phyloP scores from a whole-genome alignment of 2,888 invertebrate genomes.

The Tubulanus polymorphus region DNA sequence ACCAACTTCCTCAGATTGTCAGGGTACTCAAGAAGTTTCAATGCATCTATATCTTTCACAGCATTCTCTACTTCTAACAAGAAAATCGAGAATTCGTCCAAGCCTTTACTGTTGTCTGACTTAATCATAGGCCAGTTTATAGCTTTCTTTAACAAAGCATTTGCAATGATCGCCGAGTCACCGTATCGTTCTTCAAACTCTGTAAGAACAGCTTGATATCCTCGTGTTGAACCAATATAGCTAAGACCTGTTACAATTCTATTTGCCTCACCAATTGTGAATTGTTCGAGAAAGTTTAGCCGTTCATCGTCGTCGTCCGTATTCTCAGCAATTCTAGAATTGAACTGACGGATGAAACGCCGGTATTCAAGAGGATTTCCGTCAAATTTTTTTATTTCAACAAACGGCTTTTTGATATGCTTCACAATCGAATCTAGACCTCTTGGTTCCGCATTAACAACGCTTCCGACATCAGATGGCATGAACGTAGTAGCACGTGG shows the following conservation, averaged over 20 bases:
- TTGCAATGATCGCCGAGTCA: background rate
- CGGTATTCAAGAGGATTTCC: constrained; percentile 16
- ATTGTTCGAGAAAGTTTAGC: constrained; percentile 10
- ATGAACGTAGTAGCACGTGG: too few relatives aligned
- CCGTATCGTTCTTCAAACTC: constrained; percentile 5
- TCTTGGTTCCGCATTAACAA: too few relatives aligned
- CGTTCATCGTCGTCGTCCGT: constrained; percentile 6
- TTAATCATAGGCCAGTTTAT: constrained; percentile 3
- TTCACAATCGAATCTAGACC: too few relatives aligned
- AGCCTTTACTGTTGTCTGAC: constrained; percentile 9
- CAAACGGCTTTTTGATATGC: constrained; percentile 11
- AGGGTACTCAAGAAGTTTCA: constrained; percentile 7
- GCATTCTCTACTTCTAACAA: constrained; percentile 16
- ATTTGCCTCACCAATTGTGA: constrained; percentile 5
- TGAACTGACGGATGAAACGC: constrained; percentile 11
- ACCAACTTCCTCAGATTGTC: constrained; percentile 12
- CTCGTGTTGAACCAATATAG: background rate
- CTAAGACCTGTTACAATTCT: constrained; percentile 3
- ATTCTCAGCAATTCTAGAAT: constrained; percentile 5
- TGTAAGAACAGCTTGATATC: background rate
- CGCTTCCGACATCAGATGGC: too few relatives aligned
- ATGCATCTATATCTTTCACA: constrained; percentile 4
- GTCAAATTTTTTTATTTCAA: constrained; percentile 16
- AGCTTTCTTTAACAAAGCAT: constrained; percentile 1
- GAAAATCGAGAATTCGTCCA: constrained; percentile 16